Base-by-base conservation (phyloP, 2,888 invertebrate species). In the Apamea epomidion region DNA sequence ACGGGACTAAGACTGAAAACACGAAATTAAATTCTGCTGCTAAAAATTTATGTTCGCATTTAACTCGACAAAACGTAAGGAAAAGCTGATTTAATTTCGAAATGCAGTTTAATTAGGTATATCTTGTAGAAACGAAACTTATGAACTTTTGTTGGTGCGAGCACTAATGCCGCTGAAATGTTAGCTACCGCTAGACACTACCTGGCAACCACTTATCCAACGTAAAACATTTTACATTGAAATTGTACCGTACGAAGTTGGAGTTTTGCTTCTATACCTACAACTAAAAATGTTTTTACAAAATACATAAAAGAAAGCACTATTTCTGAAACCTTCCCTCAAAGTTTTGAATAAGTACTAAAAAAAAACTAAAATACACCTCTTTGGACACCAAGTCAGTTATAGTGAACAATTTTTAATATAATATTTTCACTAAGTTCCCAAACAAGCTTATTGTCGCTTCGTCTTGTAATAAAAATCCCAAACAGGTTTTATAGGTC, bases 401-500 rank as follows among this genome's bases (percentile, higher is more conserved):
- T 29, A 12, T 37, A 58, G 18, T 37, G 32, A n/a, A 18, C 37
- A 6, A n/a, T n/a, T 10, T 21, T n/a, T 6, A 4, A 29, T 12
- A 42, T 10, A 10, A 14, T 42, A 29, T 14, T 18, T 4, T 29
- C 29, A 14, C 51, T 14, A 37, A 58, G n/a, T 18, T 21, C 32
- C 51, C 32, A 21, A 45, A 42, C 14, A 37, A 29, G 37, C 65
- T 37, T 18, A 65, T 0, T 21, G 16, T 29, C 1, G 10, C 4
- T 18, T 48, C 48, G 6, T 62, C 10, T 32, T 45, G 1, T 12
- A 18, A 29, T 64, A 75, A 51, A 64, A 6, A 29, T 37, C 10
- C 16, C 12, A 18, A 51, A 51, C 29, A 51, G 12, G 16, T 78
- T 76, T 48, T 60, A 74, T 74, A 74, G 60, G 76, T 60, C 74